phyloP scores from a whole-genome alignment of 2,113 vertebrate genomes.

The Corydoras maculifer region DNA sequence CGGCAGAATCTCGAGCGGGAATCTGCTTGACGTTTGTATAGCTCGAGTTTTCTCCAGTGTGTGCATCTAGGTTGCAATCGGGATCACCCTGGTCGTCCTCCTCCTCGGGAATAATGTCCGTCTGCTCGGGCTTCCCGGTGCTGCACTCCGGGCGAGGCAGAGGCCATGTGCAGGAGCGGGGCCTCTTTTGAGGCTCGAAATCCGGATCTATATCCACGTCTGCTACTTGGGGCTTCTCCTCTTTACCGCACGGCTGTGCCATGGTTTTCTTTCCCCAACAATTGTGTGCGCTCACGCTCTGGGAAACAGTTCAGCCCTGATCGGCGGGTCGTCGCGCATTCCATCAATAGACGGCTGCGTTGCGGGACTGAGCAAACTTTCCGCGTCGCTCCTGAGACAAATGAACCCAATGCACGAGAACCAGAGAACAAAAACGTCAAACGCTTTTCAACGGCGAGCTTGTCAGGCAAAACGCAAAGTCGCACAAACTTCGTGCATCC shows the following conservation, averaged over 20 bases:
- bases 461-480: no score
- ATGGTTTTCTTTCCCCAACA: constrained; percentile 56
- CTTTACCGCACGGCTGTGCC: constrained; percentile 64
- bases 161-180: constrained; percentile 92
- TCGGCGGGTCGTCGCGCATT: constrained; percentile 50
- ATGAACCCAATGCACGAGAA: no score
- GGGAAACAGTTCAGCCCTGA: constrained; percentile 43
- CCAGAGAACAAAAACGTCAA: neutral
- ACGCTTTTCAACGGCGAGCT: no score
- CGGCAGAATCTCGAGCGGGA: no score
- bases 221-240: constrained; percentile 59
- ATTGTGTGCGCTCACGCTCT: constrained; percentile 40
- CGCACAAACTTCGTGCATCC: no score
- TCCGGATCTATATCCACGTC: constrained; percentile 89
- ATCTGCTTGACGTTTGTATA: no score
- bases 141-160: constrained; percentile 84
- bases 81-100: constrained; percentile 73
- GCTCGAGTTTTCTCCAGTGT: no score
- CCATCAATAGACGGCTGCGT: constrained; percentile 57
- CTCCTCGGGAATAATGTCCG: constrained; percentile 86
- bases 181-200: constrained; percentile 90
- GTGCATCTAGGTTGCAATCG: constrained; percentile 32
- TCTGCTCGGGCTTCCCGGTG: constrained; percentile 72
- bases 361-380: constrained; percentile 5
- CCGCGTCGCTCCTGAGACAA: neutral